Evolutionary conservation across 1,140 invertebrate genomes (phyloP).

Genomic region (Cardiocondyla obscurior): DNA sequence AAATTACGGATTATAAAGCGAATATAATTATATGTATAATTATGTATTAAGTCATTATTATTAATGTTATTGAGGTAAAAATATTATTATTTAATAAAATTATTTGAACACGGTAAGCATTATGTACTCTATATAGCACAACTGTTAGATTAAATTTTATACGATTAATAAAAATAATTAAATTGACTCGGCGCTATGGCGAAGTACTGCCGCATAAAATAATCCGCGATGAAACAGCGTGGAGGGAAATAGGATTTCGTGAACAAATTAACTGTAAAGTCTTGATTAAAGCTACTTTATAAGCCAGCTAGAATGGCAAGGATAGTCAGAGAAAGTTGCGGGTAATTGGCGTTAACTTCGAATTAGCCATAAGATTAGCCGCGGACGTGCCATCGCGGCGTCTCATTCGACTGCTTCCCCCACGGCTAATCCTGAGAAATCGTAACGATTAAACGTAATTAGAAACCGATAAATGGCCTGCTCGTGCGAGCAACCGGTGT

Average conservation of each 20-base stretch:
- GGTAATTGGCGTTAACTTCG: slow-evolving; percentile 60
- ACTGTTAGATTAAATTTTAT: too few relatives aligned
- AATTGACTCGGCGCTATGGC: background rate
- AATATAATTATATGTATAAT: background rate
- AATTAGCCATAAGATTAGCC: slow-evolving; percentile 66
- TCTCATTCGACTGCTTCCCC: slow-evolving; percentile 57
- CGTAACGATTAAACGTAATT: slow-evolving; percentile 69
- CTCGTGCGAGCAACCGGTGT: slow-evolving; percentile 40
- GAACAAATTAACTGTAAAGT: slow-evolving; percentile 42
- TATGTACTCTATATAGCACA: too few relatives aligned
- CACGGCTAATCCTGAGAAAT: slow-evolving; percentile 67
- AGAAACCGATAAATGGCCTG: slow-evolving; percentile 69
- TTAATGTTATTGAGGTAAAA: background rate
- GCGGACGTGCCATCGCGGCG: slow-evolving; percentile 61
- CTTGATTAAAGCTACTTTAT: slow-evolving; percentile 45
- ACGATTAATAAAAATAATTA: background rate
- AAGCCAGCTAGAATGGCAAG: slow-evolving; percentile 14
- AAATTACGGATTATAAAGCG: background rate
- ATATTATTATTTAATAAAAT: background rate
- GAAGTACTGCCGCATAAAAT: background rate
- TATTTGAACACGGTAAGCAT: too few relatives aligned
- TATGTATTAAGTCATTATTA: background rate
- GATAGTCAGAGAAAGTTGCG: slow-evolving; percentile 52
- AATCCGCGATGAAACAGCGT: background rate
- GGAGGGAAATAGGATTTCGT: background rate